A percentile compares a stretch with the other conserved stretches of the same genome.
These are phyloP conservation scores for Turdus rufiventris DNA, from an alignment of 2,113 vertebrate genomes.

Conservation along the genomic window DNA sequence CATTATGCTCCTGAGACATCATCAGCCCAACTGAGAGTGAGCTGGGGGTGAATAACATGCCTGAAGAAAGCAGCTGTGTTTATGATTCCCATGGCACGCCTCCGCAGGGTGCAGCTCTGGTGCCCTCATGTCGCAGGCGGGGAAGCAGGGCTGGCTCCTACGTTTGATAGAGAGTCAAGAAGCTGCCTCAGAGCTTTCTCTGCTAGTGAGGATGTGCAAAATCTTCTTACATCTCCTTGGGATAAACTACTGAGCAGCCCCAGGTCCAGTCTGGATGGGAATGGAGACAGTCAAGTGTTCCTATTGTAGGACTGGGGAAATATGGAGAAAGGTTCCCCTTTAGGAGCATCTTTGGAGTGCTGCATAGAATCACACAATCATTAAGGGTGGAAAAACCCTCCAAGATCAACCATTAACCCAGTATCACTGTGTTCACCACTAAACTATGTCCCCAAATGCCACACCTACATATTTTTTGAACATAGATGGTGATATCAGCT, in stretches of 20 bases:
- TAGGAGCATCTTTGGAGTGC: background rate
- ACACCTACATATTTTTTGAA: background rate
- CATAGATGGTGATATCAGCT: background rate
- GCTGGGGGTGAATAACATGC: background rate
- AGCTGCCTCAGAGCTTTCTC: background rate
- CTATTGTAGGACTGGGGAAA: rapidly evolving
- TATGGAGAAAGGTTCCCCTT: background rate
- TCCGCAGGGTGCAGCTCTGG: background rate
- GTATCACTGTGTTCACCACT: background rate
- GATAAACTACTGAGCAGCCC: background rate
- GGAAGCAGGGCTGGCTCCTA: rapidly evolving
- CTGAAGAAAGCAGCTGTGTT: conserved; percentile 5
- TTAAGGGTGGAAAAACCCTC: background rate
- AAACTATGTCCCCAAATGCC: background rate
- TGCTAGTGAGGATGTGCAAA: background rate
- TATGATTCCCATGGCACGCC: background rate
- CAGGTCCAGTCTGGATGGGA: background rate
- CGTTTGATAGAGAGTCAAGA: rapidly evolving
- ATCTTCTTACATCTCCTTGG: background rate
- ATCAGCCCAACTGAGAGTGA: background rate
- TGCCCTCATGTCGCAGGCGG: background rate
- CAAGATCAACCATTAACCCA: background rate
- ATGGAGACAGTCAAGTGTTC: background rate
- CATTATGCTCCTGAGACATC: background rate
- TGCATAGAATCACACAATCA: background rate